Percentiles rank a stretch among this genome's conserved stretches.
Evolutionary conservation across 2,113 vertebrate species (phyloP).

Genomic region (Sminthopsis crassicaudata): DNA sequence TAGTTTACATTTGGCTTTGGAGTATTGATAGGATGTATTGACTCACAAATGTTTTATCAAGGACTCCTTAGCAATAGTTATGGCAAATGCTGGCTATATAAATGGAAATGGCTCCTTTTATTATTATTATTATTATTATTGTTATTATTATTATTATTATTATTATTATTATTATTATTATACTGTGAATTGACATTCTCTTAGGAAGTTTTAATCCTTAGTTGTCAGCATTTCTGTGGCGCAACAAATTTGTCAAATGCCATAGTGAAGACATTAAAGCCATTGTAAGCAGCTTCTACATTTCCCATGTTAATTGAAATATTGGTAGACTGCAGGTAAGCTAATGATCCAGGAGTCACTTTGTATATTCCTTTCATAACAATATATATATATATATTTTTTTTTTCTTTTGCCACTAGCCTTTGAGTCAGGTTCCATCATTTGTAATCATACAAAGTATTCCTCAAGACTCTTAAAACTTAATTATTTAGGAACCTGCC

Average conservation of each 20-base stretch:
- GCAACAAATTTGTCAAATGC: background rate
- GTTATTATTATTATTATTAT: conserved; percentile 13
- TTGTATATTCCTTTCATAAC: conserved; percentile 6
- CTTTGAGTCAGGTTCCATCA: background rate
- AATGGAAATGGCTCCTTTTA: conserved; percentile 59
- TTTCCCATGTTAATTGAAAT: background rate
- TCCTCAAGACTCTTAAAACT: conserved; percentile 34
- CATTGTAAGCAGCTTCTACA: background rate
- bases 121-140: conserved; percentile 26
- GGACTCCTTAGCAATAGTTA: conserved; percentile 49
- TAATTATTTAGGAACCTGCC: background rate
- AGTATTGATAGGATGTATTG: conserved; percentile 31
- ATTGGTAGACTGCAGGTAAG: background rate
- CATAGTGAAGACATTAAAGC: background rate
- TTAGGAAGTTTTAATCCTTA: background rate
- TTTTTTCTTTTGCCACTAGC: background rate
- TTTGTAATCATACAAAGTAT: background rate
- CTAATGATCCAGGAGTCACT: background rate
- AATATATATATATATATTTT: conserved; percentile 23
- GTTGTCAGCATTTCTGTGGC: background rate
- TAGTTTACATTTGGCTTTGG: conserved; percentile 13
- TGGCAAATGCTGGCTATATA: conserved; percentile 64
- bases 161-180: conserved; percentile 17
- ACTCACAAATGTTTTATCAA: conserved; percentile 52
- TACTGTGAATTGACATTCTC: conserved; percentile 17